phyloP scores from a whole-genome alignment of 2,113 vertebrate genomes.

The Zosterops pallidus region DNA sequence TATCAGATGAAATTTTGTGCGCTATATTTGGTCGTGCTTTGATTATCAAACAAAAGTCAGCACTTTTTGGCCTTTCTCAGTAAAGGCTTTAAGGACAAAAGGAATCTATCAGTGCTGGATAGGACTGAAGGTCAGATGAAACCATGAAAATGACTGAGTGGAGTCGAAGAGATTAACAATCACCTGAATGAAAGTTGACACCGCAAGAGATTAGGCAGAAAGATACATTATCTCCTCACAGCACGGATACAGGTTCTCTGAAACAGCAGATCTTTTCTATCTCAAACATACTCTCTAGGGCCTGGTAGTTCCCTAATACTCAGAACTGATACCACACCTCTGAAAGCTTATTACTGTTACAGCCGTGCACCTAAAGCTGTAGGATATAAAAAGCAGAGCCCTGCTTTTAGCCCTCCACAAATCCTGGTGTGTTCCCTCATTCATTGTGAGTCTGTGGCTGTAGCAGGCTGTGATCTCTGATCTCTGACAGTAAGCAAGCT shows the following conservation, averaged over 20 bases:
- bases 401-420: neutral
- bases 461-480: constrained; percentile 27
- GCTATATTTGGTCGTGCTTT: neutral
- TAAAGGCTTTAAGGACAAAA: neutral
- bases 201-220: constrained; percentile 11
- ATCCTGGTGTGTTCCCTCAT: neutral
- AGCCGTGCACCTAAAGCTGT: neutral
- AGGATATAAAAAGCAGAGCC: constrained; percentile 1
- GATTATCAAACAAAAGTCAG: neutral
- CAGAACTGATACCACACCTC: neutral
- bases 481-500: neutral
- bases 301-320: neutral
- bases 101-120: neutral
- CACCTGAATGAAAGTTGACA: constrained; percentile 38
- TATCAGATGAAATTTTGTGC: neutral
- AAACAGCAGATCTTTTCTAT: constrained; percentile 1
- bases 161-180: neutral
- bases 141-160: constrained; percentile 24
- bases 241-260: neutral
- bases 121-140: constrained; percentile 19
- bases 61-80: neutral
- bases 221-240: constrained; percentile 16
- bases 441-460: constrained; percentile 15
- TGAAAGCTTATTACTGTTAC: neutral
- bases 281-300: neutral